These are phyloP conservation scores for Melanotaenia boesemani DNA, from an alignment of 2,797 vertebrate species.

Conservation along the genomic window DNA sequence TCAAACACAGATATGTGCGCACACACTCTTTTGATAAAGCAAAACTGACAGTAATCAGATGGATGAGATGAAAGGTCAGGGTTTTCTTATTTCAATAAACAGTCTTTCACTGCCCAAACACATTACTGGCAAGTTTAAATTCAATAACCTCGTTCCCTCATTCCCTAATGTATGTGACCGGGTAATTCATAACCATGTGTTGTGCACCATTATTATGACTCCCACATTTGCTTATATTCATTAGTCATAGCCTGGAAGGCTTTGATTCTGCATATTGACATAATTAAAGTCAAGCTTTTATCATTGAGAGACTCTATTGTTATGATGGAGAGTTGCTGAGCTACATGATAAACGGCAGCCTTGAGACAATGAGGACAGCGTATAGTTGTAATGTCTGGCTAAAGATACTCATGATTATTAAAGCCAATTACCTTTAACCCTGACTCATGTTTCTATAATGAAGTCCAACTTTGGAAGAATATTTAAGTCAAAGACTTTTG, in stretches of 20 bases:
- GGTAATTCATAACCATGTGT: constrained; percentile 45
- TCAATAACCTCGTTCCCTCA: constrained; percentile 46
- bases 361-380: background rate
- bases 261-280: constrained; percentile 37
- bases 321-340: constrained; percentile 6
- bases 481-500: background rate
- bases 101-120: constrained; percentile 59
- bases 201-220: constrained; percentile 35
- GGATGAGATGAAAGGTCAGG: constrained; percentile 61
- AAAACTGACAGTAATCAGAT: constrained; percentile 65
- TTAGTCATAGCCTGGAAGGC: constrained; percentile 37
- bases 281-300: constrained; percentile 8
- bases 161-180: constrained; percentile 29
- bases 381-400: background rate
- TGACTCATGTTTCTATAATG: background rate
- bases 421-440: background rate
- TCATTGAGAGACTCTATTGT: background rate
- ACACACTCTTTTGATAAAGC: constrained; percentile 41
- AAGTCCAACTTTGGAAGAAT: background rate
- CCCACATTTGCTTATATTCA: constrained; percentile 30
- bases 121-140: constrained; percentile 57
- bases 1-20: too few species aligned
- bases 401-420: background rate
- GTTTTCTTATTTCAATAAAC: constrained; percentile 46
- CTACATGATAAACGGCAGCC: constrained; percentile 5